Percentiles rank a stretch among this genome's conserved stretches.
Conservation (phyloP, 2,113 vertebrate genomes). For the Bubo scandiacus region DNA sequence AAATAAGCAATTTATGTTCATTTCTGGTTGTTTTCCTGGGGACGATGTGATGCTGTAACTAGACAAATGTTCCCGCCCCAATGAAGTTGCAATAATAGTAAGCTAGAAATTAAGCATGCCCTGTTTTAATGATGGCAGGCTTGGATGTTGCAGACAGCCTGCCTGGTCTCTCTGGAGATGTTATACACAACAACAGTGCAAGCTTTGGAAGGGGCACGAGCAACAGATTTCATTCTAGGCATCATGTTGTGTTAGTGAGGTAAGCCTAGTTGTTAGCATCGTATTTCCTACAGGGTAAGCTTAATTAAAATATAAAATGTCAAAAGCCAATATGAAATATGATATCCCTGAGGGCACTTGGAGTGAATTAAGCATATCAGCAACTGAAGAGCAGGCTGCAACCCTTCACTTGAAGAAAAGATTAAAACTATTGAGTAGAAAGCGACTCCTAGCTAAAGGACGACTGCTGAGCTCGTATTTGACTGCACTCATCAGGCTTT, state of each 20-base stretch:
- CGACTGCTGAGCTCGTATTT: neutral
- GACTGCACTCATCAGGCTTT: neutral
- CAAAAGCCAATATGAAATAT: neutral
- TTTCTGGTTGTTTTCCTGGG: neutral
- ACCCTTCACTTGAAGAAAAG: neutral
- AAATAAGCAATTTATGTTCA: neutral
- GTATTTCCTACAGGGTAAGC: neutral
- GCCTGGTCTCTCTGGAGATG: neutral
- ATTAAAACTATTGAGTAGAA: neutral
- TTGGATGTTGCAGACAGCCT: neutral
- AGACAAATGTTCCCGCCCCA: neutral
- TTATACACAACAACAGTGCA: neutral
- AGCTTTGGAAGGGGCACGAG: neutral
- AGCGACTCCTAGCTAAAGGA: neutral
- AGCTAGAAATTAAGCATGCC: neutral
- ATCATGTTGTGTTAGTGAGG: neutral
- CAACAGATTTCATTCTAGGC: neutral
- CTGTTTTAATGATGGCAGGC: neutral
- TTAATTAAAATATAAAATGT: slow-evolving; percentile 49
- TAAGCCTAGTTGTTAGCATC: neutral
- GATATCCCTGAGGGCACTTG: neutral
- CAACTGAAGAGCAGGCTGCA: neutral
- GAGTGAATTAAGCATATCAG: neutral
- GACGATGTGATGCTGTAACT: neutral
- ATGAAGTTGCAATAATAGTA: neutral